These are phyloP conservation scores for Phaenicophaeus curvirostris DNA, from an alignment of 2,797 vertebrate species.

Conservation along the genomic window DNA sequence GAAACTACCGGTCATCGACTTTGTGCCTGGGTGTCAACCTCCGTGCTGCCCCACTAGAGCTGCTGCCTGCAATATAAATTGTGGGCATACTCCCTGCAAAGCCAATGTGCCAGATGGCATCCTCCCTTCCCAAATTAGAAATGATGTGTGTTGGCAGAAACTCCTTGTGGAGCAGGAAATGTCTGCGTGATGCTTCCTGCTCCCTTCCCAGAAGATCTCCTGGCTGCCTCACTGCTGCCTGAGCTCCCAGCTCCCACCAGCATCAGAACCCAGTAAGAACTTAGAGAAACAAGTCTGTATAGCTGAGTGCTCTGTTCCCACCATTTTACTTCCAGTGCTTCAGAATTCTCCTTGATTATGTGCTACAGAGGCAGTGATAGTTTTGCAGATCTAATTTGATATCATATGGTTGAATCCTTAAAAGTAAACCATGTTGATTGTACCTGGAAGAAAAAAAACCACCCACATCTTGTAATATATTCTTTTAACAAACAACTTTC, in stretches of 20 bases:
- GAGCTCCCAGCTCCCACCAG: neutral
- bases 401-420: neutral
- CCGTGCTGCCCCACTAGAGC: neutral
- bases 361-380: neutral
- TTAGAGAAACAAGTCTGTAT: neutral
- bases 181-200: neutral
- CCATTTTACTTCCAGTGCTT: neutral
- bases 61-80: neutral
- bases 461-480: neutral
- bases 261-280: neutral
- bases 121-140: neutral
- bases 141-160: constrained; percentile 9
- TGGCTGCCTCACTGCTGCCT: neutral
- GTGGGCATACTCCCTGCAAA: neutral
- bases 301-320: neutral
- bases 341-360: neutral
- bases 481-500: neutral
- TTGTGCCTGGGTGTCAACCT: neutral
- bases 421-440: neutral
- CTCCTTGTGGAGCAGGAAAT: constrained; percentile 16
- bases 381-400: neutral
- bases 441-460: neutral
- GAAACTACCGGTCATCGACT: neutral
- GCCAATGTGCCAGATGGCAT: neutral
- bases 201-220: neutral